Evolutionary conservation across 2,888 invertebrate species (phyloP).

Genomic region (Caenorhabditis panamensis): DNA sequence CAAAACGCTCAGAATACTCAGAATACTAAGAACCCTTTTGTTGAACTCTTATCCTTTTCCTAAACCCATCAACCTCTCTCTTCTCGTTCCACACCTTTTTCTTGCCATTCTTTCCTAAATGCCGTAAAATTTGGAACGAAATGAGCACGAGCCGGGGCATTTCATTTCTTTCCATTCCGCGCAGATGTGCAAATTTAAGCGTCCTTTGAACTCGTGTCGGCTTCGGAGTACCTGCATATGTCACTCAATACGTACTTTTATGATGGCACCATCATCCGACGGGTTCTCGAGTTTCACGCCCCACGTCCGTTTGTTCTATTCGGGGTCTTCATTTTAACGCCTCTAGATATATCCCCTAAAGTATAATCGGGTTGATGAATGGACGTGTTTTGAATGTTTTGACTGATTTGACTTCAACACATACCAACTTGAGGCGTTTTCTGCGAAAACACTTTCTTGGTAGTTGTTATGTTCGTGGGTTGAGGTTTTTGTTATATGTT

Average conservation of each 20-base stretch:
- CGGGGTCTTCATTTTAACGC: slow-evolving; percentile 36
- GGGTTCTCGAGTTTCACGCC: slow-evolving; percentile 47
- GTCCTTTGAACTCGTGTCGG: slow-evolving; percentile 15
- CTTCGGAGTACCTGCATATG: slow-evolving; percentile 34
- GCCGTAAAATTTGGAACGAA: too few relatives aligned
- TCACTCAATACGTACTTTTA: slow-evolving; percentile 57
- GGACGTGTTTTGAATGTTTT: slow-evolving; percentile 31
- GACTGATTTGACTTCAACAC: background rate
- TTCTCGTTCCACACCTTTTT: too few relatives aligned
- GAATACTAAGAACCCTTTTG: too few relatives aligned
- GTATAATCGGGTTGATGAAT: slow-evolving; percentile 54
- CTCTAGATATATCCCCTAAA: slow-evolving; percentile 44
- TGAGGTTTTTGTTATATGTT: too few relatives aligned
- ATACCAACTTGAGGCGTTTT: too few relatives aligned
- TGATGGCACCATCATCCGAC: slow-evolving; percentile 54
- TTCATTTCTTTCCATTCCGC: slow-evolving; percentile 43
- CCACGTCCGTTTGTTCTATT: background rate
- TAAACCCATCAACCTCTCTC: too few relatives aligned
- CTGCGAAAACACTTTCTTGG: background rate
- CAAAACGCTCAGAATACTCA: too few relatives aligned
- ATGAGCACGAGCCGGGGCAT: too few relatives aligned
- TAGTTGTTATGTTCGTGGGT: too few relatives aligned
- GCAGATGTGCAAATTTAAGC: slow-evolving; percentile 56
- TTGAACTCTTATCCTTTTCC: too few relatives aligned
- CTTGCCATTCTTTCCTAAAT: too few relatives aligned